Percentiles rank a stretch among this genome's conserved stretches.
Conservation (phyloP, 2,888 invertebrate genomes). For the Portevinia maculata region DNA sequence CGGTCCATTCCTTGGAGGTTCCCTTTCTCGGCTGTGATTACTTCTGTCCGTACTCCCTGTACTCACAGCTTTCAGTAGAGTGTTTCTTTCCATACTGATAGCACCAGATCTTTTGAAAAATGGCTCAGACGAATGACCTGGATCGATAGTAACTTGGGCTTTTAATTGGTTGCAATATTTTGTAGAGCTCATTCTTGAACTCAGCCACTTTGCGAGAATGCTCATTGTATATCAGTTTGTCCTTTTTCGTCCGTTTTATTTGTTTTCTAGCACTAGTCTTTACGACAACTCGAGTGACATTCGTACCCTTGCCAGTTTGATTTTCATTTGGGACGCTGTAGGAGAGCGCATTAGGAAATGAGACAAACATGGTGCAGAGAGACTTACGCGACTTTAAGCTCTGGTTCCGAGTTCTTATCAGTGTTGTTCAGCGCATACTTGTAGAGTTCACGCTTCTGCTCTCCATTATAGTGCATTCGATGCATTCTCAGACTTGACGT, state of each 20-base stretch:
- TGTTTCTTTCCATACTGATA: too few species aligned
- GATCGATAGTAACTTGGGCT: too few species aligned
- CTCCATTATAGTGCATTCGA: constrained; percentile 75
- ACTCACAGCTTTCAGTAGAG: too few species aligned
- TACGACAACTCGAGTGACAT: constrained; percentile 77
- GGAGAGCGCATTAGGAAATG: constrained; percentile 11
- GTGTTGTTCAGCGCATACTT: constrained; percentile 78
- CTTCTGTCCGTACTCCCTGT: too few species aligned
- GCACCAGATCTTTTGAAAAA: too few species aligned
- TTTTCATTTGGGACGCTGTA: constrained; percentile 60
- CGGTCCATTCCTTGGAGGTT: too few species aligned
- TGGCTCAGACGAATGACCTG: too few species aligned
- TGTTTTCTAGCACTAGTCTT: constrained; percentile 79
- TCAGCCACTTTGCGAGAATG: constrained; percentile 79
- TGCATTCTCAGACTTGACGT: constrained; percentile 66
- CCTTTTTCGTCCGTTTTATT: constrained; percentile 78
- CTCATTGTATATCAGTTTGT: constrained; percentile 80
- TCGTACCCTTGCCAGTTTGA: too few species aligned
- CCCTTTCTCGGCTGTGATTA: too few species aligned
- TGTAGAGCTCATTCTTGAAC: constrained; percentile 76
- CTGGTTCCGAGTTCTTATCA: constrained; percentile 75
- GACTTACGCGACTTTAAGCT: constrained; percentile 76
- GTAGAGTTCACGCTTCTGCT: constrained; percentile 78
- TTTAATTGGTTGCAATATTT: too few species aligned
- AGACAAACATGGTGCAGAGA: neutral